phyloP scores from a whole-genome alignment of 2,113 vertebrate species.

The Pampusana beccarii region DNA sequence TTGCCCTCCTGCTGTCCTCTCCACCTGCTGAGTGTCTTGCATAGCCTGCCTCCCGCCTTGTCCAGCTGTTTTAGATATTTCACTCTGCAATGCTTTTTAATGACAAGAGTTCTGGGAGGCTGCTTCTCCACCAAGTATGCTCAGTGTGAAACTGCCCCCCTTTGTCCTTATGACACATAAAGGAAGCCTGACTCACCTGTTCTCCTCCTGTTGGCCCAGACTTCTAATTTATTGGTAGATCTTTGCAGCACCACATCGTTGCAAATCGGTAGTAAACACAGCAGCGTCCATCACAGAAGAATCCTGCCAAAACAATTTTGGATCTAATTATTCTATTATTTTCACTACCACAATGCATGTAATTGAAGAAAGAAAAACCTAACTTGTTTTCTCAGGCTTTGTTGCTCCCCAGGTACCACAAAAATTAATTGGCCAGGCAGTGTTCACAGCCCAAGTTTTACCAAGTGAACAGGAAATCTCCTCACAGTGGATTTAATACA shows the following conservation, averaged over 20 bases:
- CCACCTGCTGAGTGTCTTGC: slow-evolving; percentile 50
- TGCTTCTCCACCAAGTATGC: neutral
- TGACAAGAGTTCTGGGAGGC: neutral
- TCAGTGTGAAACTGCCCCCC: neutral
- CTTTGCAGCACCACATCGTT: neutral
- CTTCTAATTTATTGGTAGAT: neutral
- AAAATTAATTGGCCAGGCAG: slow-evolving; percentile 20
- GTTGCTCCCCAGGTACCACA: neutral
- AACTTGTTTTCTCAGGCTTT: neutral
- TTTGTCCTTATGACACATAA: neutral
- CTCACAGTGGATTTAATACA: neutral
- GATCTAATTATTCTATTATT: neutral
- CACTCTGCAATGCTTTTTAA: neutral
- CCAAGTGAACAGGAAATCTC: neutral
- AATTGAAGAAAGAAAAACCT: slow-evolving; percentile 5
- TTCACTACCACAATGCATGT: neutral
- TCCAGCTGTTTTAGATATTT: slow-evolving; percentile 41
- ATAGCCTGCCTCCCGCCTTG: neutral
- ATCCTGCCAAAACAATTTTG: neutral
- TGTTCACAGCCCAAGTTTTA: neutral
- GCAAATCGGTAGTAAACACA: neutral
- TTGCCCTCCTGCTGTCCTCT: slow-evolving; percentile 45
- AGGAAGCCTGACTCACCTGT: slow-evolving; percentile 9
- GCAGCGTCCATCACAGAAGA: neutral
- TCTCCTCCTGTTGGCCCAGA: neutral